Evolutionary conservation across 2,113 vertebrate genomes (phyloP), one percentile per base, ranked within the genome.

Genomic region (Coracopsis vasa): DNA sequence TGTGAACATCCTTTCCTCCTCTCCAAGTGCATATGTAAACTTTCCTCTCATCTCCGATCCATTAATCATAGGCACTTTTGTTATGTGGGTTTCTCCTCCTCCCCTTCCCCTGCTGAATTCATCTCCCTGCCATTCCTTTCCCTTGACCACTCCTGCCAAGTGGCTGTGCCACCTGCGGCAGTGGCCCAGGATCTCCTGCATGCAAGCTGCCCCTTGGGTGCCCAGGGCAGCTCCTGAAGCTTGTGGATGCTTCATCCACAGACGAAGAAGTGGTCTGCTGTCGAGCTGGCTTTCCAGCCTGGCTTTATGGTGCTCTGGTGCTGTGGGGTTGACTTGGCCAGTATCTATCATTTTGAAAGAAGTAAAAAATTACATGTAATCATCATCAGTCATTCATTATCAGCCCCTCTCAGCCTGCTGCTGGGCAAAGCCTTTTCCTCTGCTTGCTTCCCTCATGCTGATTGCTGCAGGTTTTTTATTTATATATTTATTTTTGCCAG

Each of bases 401-500:
- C 96, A 93, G 84, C 83, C n/a, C n/a, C 10, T 72, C 90, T 96
- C 97, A 96, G 96, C 91, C 92, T 75, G 28, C 81, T 48, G 41
- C 92, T 90, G 93, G 96, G 81, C 96, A 97, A 88, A 92, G 69
- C 64, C 82, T 87, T 66, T 80, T 88, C 39, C 16, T 88, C 48
- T 86, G 70, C 79, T 93, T 86, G 81, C 82, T 92, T 82, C 50
- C 48, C 80, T 94, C 2, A 0, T 71, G 87, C 50, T 83, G 91
- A 90, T 77, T 89, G 35, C 44, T 90, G 67, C 70, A 74, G 77
- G 77, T 74, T 89, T 61, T 61, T 91, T 91, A 71, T 79, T 91
- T 95, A 94, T 92, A 85, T 96, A 92, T 95, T 87, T 95, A 48
- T 85, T 96, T 97, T 96, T 94, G 88, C 96, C 92, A 94, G 84